Base-by-base conservation (phyloP, 2,888 invertebrate genomes). In the Alsophila aescularia region DNA sequence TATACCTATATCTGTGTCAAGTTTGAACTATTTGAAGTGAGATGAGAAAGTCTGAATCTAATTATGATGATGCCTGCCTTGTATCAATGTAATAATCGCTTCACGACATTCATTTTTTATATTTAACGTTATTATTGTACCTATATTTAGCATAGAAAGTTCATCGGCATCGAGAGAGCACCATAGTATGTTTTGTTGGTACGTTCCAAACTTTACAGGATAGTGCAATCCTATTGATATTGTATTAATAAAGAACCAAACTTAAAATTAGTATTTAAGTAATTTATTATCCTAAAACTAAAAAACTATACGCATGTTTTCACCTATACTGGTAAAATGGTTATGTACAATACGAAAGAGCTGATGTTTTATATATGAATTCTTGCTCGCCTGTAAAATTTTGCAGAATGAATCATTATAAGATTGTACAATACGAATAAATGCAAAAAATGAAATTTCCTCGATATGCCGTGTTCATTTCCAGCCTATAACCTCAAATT, bases 171-270 rank as follows among this genome's bases (percentile, higher is more conserved):
- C 77, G 79, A 83, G 81, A 84, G 78, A 82, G 85, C 90, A 88
- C 88, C 87, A 84, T 85, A 87, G 81, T 80, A 85, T 80, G 84
- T 83, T 87, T 84, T 24, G n/a, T 88, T 83, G 86, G 85, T 87
- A 88, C 75, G 84, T 85, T 87, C 82, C 87, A 86, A 85, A 87
- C 76, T 85, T 85, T 81, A 87, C 90, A 88, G 86, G 83, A 90
- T 90, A 90, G 88, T 85, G 87, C 87, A 85, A 90, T 91, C 90
- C 90, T 90, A 90, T 85, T 86, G 87, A 90, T 91, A 90, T 90
- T 90, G 90, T 91, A 90, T 90, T 90, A 90, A 90, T 91, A 90
- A 92, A 92, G 92, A 92, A 92, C 92, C 92, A 92, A 92, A 90
- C 85, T 89, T 89, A 86, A 85, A 88, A 81, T 88, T 92, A 92